These are phyloP conservation scores for Oostethus manadensis DNA, from an alignment of 2,113 vertebrate genomes.

Conservation along the genomic window DNA sequence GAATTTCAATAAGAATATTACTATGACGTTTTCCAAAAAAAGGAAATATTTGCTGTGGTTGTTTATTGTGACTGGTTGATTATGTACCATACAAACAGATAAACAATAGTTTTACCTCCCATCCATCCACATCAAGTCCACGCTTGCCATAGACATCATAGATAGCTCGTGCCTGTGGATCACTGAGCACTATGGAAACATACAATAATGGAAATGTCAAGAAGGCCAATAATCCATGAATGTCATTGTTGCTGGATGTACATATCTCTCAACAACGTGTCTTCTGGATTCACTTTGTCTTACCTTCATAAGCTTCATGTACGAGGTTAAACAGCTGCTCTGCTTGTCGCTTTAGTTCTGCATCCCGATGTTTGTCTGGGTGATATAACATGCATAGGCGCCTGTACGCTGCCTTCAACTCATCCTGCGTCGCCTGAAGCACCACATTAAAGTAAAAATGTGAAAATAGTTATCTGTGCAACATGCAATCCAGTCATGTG, in stretches of 20 bases:
- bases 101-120: slow-evolving; percentile 87
- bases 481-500: no score
- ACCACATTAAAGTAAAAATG: neutral
- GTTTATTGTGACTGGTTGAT: neutral
- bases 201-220: slow-evolving; percentile 2
- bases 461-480: neutral
- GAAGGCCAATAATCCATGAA: neutral
- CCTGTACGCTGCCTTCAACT: slow-evolving; percentile 92
- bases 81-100: neutral
- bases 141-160: slow-evolving; percentile 97
- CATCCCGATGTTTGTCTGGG: slow-evolving; percentile 96
- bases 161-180: slow-evolving; percentile 94
- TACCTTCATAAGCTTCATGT: slow-evolving; percentile 97
- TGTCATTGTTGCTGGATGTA: neutral
- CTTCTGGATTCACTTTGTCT: slow-evolving; percentile 17
- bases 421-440: slow-evolving; percentile 87
- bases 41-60: neutral
- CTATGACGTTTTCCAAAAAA: neutral
- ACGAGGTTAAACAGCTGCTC: slow-evolving; percentile 93
- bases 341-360: slow-evolving; percentile 88
- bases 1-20: no score
- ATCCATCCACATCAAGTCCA: slow-evolving; percentile 96
- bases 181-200: slow-evolving; percentile 82
- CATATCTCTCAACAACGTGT: neutral
- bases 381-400: slow-evolving; percentile 96